Evolutionary conservation across 2,113 vertebrate species (phyloP).

Genomic region (Eptesicus fuscus): DNA sequence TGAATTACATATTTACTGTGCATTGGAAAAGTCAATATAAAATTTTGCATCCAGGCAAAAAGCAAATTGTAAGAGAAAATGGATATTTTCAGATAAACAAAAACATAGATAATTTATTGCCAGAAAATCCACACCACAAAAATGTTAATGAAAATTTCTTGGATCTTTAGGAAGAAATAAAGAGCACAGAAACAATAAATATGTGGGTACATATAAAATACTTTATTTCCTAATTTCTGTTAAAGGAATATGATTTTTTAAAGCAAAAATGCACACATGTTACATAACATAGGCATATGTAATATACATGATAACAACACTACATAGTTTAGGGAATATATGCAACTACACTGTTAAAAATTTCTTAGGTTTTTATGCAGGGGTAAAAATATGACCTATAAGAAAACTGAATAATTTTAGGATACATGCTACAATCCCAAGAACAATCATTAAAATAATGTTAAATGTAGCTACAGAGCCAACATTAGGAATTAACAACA

Average conservation of each 20-base stretch:
- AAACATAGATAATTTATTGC: neutral
- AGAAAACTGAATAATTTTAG: neutral
- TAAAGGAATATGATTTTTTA: neutral
- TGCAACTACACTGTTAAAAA: neutral
- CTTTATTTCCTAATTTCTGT: neutral
- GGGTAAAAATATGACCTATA: neutral
- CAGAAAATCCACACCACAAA: neutral
- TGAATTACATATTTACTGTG: neutral
- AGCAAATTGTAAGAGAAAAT: neutral
- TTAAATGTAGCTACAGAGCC: neutral
- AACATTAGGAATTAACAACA: neutral
- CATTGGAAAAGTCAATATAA: neutral
- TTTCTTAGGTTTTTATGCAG: neutral
- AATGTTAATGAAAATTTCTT: neutral
- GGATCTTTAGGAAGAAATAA: neutral
- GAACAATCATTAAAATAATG: neutral
- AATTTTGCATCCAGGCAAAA: neutral
- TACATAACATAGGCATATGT: neutral
- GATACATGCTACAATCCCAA: neutral
- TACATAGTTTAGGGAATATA: neutral
- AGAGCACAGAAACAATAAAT: neutral
- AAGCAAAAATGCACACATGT: neutral
- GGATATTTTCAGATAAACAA: neutral
- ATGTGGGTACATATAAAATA: neutral
- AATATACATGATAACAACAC: neutral